Base-by-base conservation (phyloP, 2,113 vertebrate genomes). In the Paraplagusia blochii region DNA sequence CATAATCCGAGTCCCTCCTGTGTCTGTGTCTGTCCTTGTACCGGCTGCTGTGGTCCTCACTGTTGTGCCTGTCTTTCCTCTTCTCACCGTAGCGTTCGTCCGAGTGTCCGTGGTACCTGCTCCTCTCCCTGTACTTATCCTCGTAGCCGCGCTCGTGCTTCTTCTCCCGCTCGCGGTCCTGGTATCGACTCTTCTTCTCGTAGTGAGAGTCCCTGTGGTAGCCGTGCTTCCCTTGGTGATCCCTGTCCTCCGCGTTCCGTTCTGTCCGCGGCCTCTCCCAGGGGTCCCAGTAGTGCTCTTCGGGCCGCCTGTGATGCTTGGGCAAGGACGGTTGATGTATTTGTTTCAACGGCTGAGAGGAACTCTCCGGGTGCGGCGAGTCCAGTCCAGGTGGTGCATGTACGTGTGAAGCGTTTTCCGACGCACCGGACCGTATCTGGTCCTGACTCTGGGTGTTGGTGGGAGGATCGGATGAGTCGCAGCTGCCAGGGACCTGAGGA, bases 121-220 rank as follows among this genome's bases (percentile, higher is more conserved):
- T 77, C 54, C 69, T 74, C 64, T 92, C 93, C 42, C 90, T 92
- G 71, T 90, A 43, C 60, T 86, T 89, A 17, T 82, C 73, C 1
- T 85, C 86, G 1, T 79, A 14, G 73, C 69, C 59, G n/a, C 76
- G 79, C 0, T 88, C 79, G 1, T 76, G 58, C 72, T 85, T 82
- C 60, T 84, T 88, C 29, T 94, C 94, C 76, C 88, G 87, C 52
- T 92, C 90, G 57, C 89, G 82, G 62, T 92, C 94, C 2, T 94
- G 82, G 47, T 90, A 90, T 33, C 91, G 86, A 58, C 93, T 93
- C 79, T 95, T 96, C 75, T 93, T 95, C 63, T 89, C 84, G 11
- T 93, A 92, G 66, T 94, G 92, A 1, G 93, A 85, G 46, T 95
- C 93, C 66, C 88, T 93, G 82, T 93, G 91, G 76, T 93, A 90